Base-by-base conservation (phyloP, 2,797 vertebrate species). In the Setipinna tenuifilis region DNA sequence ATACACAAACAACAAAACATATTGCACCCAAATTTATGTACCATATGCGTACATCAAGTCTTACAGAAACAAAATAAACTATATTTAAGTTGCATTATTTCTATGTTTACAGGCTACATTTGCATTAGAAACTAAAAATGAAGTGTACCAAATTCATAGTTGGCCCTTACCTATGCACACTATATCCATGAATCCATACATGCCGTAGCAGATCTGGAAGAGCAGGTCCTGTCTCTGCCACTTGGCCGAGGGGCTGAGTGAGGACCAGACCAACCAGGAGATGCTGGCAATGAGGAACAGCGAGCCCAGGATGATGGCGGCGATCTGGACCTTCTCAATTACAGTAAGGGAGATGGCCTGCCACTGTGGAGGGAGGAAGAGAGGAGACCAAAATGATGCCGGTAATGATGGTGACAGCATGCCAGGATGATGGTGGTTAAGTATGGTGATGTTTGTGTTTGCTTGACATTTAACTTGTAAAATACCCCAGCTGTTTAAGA, bases 181-280 rank as follows among this genome's bases (percentile, higher is more conserved):
- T 16, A 98, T 97, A 86, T 98, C 97, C 97, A 98, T 98, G 94
- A 98, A 98, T 91, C 97, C 97, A 2, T 98, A 98, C 97, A 98
- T 98, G 94, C 97, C 97, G 16, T 98, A 98, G 95, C 97, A 98
- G 94, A 98, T 98, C 92, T 98, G 97, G 95, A 98, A 98, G 93
- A 98, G 97, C 92, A 98, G 95, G 93, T 98, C 97, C 94, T 98
- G 97, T 7, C 97, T 95, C 85, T 98, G 97, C 97, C 97, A 98
- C 93, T 97, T 97, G 90, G 97, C 97, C 0, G 97, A 98, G 25
- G 97, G 97, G 91, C 97, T 98, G 93, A 98, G 96, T 1, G 97
- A 97, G 57, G 97, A 98, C 97, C 97, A 98, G 92, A 98, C 96
- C 92, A 98, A 97, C 97, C 97, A 98, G 90, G 97, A 98, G 94